Conservation (phyloP, 1,140 invertebrate genomes). For the Cherax quadricarinatus region DNA sequence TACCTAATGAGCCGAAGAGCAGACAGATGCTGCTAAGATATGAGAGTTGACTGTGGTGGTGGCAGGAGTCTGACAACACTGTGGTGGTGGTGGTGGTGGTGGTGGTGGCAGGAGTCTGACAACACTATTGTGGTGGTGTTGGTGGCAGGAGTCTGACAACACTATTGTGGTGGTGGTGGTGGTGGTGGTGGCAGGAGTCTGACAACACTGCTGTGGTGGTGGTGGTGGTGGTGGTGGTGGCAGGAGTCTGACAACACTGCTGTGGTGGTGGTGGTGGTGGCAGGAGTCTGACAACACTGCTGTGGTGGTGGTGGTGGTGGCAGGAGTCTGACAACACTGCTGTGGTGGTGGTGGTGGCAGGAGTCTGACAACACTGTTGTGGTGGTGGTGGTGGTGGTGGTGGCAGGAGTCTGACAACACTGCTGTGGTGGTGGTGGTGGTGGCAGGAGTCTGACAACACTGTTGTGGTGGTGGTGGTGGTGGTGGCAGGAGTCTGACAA, state of each 20-base stretch:
- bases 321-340: neutral
- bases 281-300: neutral
- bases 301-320: conserved; percentile 9
- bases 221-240: too few relatives aligned
- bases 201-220: too few relatives aligned
- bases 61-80: neutral
- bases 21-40: conserved; percentile 61
- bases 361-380: neutral
- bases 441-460: neutral
- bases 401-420: neutral
- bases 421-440: too few relatives aligned
- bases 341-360: neutral
- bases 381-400: neutral
- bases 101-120: neutral
- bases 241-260: too few relatives aligned
- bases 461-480: neutral
- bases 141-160: neutral
- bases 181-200: too few relatives aligned
- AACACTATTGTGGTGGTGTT: too few relatives aligned
- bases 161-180: neutral
- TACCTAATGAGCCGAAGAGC: conserved; percentile 63
- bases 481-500: too few relatives aligned
- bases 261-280: too few relatives aligned
- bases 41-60: conserved; percentile 44
- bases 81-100: neutral